Evolutionary conservation across 1,140 invertebrate species (phyloP).

Genomic region (Zeugodacus cucurbitae): DNA sequence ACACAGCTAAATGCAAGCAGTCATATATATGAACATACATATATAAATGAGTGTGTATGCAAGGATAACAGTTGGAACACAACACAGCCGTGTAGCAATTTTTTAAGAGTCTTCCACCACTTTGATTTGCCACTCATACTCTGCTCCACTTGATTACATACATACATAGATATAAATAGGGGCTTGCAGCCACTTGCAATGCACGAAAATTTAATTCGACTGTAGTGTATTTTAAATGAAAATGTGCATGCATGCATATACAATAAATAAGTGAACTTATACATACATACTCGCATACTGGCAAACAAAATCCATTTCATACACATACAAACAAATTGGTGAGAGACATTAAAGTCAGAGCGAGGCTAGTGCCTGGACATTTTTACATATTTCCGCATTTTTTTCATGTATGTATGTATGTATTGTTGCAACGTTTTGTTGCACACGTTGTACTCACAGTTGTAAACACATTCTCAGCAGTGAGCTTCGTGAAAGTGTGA

Average conservation of each 20-base stretch:
- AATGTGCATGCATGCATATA: conserved; percentile 23
- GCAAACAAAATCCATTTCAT: background rate
- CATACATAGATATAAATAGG: background rate
- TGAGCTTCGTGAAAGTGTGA: background rate
- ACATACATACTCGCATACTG: background rate
- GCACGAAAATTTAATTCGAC: conserved; percentile 31
- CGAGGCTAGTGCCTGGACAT: background rate
- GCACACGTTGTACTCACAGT: background rate
- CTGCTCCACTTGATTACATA: background rate
- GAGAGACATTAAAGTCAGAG: background rate
- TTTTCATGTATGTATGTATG: background rate
- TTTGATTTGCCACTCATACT: no score
- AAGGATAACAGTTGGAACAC: background rate
- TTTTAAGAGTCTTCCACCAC: background rate
- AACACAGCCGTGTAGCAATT: background rate
- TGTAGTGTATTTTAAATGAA: conserved; percentile 29
- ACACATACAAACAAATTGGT: background rate
- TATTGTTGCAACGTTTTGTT: background rate
- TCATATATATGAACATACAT: background rate
- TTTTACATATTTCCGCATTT: background rate
- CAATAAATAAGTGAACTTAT: background rate
- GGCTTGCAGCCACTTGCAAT: background rate
- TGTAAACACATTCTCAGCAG: background rate
- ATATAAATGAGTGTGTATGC: background rate
- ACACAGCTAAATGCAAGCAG: background rate